Evolutionary conservation across 2,797 vertebrate genomes (phyloP).

Genomic region (Myiotriccus ornatus): DNA sequence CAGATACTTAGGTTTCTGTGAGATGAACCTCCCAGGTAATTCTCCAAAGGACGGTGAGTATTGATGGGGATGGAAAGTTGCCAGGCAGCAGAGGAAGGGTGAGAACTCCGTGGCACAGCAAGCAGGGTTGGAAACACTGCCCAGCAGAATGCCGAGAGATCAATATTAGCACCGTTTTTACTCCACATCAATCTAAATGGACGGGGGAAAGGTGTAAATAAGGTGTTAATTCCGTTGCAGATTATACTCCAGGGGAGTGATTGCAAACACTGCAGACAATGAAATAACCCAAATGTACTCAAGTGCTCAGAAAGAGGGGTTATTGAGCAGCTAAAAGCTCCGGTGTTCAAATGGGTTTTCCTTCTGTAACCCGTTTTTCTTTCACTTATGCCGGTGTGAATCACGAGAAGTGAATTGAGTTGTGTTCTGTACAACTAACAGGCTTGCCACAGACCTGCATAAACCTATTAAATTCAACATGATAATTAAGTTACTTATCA

Average conservation of each 20-base stretch:
- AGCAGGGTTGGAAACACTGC: not conserved
- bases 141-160: not conserved
- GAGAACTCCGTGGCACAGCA: not conserved
- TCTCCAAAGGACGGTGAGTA: not conserved
- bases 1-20: not conserved
- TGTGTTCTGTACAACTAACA: not conserved
- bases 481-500: not conserved
- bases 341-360: not conserved
- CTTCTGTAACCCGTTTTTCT: not conserved
- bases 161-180: not conserved
- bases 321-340: not conserved
- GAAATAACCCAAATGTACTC: not conserved
- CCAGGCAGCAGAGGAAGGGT: not conserved
- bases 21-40: not conserved
- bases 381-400: not conserved
- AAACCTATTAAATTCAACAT: not conserved
- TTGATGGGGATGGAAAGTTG: not conserved
- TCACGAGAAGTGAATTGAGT: not conserved
- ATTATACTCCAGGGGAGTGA: not conserved
- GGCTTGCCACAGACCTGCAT: not conserved
- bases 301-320: not conserved
- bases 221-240: not conserved
- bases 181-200: not conserved
- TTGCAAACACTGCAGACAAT: not conserved
- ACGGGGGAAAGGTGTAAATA: not conserved